A percentile compares a stretch with the other conserved stretches of the same genome.
phyloP scores from a whole-genome alignment of 2,113 vertebrate species.

The Seriola rivoliana region DNA sequence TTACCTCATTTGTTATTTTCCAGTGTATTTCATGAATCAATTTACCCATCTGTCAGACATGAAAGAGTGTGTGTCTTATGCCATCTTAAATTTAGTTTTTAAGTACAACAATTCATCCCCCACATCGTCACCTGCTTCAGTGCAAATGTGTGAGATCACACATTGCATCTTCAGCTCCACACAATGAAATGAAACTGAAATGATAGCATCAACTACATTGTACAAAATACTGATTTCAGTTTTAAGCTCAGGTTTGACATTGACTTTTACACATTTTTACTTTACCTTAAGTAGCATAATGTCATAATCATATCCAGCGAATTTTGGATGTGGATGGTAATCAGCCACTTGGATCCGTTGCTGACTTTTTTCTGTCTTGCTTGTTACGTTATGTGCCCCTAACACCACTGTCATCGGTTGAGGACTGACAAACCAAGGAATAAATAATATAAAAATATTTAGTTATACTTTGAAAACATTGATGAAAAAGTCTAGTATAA shows the following conservation, averaged over 20 bases:
- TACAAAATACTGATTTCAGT: background rate
- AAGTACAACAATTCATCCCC: no score
- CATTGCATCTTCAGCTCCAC: background rate
- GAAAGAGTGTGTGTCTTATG: background rate
- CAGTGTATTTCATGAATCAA: background rate
- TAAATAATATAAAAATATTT: background rate
- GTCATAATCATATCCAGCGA: conserved; percentile 17
- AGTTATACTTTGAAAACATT: background rate
- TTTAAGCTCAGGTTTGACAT: background rate
- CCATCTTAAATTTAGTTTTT: background rate
- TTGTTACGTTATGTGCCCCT: conserved; percentile 76
- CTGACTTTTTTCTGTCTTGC: conserved; percentile 65
- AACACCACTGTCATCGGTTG: conserved; percentile 62
- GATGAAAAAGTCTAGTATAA: background rate
- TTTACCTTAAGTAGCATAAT: conserved; percentile 79
- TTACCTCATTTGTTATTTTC: background rate
- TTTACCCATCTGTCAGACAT: background rate
- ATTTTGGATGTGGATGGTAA: conserved; percentile 48
- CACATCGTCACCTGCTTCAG: background rate
- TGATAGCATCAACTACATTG: background rate
- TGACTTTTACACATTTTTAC: background rate
- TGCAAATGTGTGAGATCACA: conserved; percentile 21
- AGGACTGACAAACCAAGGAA: fast-evolving
- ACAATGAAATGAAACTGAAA: background rate
- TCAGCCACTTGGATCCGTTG: conserved; percentile 65